phyloP scores from a whole-genome alignment of 2,113 vertebrate genomes.

The Ctenodactylus gundi region DNA sequence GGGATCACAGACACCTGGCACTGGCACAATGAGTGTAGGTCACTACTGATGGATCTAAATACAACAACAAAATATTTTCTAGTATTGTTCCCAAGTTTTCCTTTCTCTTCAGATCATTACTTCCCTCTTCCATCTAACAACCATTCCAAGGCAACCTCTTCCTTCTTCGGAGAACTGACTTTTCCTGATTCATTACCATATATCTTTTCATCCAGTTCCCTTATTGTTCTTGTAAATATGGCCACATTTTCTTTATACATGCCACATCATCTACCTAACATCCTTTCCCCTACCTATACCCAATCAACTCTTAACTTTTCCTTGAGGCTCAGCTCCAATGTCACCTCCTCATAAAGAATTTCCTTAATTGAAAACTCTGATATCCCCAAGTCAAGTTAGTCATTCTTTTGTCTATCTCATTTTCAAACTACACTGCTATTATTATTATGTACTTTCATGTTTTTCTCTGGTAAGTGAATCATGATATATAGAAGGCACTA shows the following conservation, averaged over 20 bases:
- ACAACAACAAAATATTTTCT: not conserved
- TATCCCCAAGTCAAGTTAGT: not conserved
- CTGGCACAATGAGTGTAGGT: not conserved
- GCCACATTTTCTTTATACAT: slow-evolving; percentile 6
- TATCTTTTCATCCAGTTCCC: not conserved
- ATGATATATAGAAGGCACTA: not conserved
- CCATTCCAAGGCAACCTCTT: not conserved
- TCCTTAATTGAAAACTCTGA: not conserved
- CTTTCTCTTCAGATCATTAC: not conserved
- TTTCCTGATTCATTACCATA: not conserved
- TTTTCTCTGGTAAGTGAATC: slow-evolving; percentile 11
- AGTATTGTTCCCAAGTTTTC: not conserved
- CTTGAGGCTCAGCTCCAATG: not conserved
- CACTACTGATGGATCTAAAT: not conserved
- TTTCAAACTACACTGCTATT: slow-evolving; percentile 39
- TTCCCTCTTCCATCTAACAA: not conserved
- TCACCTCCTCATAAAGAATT: not conserved
- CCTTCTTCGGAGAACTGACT: not conserved
- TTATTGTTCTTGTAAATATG: slow-evolving; percentile 25
- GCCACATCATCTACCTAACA: not conserved
- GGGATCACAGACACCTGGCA: not conserved
- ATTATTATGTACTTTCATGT: not conserved
- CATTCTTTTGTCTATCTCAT: not conserved
- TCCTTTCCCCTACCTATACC: not conserved
- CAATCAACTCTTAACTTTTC: not conserved